A percentile compares a stretch with the other conserved stretches of the same genome.
phyloP scores from a whole-genome alignment of 2,113 vertebrate species.

The Agelaius phoeniceus region DNA sequence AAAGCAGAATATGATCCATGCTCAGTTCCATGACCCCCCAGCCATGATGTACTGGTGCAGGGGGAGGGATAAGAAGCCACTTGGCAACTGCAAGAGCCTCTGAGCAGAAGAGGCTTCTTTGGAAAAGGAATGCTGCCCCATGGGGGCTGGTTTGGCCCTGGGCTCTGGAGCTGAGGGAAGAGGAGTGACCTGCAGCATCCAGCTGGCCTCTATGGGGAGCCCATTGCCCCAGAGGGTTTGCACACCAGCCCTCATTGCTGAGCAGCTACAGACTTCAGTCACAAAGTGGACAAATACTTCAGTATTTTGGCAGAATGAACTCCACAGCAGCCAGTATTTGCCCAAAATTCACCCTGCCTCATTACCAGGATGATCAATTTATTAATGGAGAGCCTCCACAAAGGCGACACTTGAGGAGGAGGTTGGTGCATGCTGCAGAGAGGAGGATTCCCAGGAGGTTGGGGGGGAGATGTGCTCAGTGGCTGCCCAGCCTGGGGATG shows the following conservation, averaged over 20 bases:
- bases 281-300: not conserved
- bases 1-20: not conserved
- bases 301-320: not conserved
- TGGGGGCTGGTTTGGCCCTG: not conserved
- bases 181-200: not conserved
- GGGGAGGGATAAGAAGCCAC: not conserved
- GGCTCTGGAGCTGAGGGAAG: not conserved
- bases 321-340: not conserved
- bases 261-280: rapidly evolving
- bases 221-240: rapidly evolving
- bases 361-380: not conserved
- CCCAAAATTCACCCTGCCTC: not conserved
- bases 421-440: rapidly evolving
- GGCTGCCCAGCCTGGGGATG: not conserved
- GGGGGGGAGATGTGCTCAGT: not conserved
- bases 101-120: not conserved
- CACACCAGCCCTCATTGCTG: not conserved
- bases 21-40: not conserved
- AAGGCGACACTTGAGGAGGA: rapidly evolving
- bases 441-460: not conserved
- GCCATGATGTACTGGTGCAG: rapidly evolving
- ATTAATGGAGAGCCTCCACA: not conserved
- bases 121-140: rapidly evolving
- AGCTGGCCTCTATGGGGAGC: not conserved
- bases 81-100: not conserved